These are phyloP conservation scores for Panulirus ornatus DNA, from an alignment of 1,140 invertebrate species.

Conservation along the genomic window DNA sequence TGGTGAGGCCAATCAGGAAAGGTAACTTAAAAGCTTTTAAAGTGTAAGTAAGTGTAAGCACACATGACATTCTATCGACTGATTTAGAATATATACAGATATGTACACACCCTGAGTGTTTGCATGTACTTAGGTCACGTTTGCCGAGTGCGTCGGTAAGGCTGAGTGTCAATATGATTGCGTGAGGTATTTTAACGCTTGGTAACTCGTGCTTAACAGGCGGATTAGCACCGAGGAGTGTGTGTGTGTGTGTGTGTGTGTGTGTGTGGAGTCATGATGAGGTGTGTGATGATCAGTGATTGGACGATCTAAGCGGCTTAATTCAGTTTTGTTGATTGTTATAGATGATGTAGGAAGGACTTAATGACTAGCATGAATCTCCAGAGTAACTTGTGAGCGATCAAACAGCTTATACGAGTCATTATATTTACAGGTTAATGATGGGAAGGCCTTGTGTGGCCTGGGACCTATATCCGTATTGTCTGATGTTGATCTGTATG, in stretches of 20 bases:
- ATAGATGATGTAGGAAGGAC: too few relatives aligned
- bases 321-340: background rate
- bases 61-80: background rate
- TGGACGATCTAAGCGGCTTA: background rate
- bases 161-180: background rate
- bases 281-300: background rate
- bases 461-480: too few relatives aligned
- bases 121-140: constrained; percentile 34
- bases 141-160: background rate
- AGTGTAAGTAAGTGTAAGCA: constrained; percentile 20
- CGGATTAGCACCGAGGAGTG: background rate
- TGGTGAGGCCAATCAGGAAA: background rate
- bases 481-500: too few relatives aligned
- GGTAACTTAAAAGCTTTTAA: constrained; percentile 38
- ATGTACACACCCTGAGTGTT: constrained; percentile 23
- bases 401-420: too few relatives aligned
- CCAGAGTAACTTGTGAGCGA: too few relatives aligned
- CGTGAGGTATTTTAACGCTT: background rate
- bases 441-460: too few relatives aligned
- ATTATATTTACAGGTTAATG: too few relatives aligned
- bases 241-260: too few relatives aligned
- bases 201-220: background rate
- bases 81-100: background rate
- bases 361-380: too few relatives aligned
- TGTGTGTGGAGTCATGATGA: background rate